phyloP scores from a whole-genome alignment of 2,888 invertebrate genomes.

The Lycia hirtaria region DNA sequence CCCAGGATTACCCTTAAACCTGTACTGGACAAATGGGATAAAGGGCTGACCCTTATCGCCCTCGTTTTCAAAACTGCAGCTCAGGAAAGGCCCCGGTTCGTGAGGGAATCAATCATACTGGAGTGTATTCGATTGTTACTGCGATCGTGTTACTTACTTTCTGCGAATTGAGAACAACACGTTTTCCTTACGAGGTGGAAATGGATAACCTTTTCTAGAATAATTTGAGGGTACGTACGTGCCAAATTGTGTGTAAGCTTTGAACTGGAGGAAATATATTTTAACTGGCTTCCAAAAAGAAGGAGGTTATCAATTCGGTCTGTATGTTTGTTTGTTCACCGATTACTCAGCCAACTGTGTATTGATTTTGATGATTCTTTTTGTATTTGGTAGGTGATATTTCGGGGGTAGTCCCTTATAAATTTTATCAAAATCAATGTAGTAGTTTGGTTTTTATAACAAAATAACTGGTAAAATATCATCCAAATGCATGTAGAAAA shows the following conservation, averaged over 20 bases:
- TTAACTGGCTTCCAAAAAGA: neutral
- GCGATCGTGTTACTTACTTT: neutral
- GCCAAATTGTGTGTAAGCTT: neutral
- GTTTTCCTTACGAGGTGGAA: conserved; percentile 4
- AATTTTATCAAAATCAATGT: too few relatives aligned
- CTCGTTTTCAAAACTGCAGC: conserved; percentile 1
- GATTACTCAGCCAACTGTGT: too few relatives aligned
- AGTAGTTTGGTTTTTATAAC: too few relatives aligned
- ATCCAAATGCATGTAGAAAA: too few relatives aligned
- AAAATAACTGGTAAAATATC: too few relatives aligned
- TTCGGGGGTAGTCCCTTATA: too few relatives aligned
- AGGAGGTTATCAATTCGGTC: neutral
- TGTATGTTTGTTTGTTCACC: too few relatives aligned
- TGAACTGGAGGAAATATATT: neutral
- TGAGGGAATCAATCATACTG: conserved; percentile 21
- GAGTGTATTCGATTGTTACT: conserved; percentile 7
- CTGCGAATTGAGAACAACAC: conserved; percentile 2
- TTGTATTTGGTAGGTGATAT: too few relatives aligned
- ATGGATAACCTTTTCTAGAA: neutral
- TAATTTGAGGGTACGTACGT: too few relatives aligned
- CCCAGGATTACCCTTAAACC: conserved; percentile 11
- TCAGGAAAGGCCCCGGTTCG: conserved; percentile 3
- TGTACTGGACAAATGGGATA: conserved; percentile 17
- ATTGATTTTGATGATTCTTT: too few relatives aligned
- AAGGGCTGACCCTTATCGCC: conserved; percentile 21